Evolutionary conservation across 2,888 invertebrate species (phyloP), one percentile per base, ranked within the genome.

Genomic region (Caenorhabditis sp.): DNA sequence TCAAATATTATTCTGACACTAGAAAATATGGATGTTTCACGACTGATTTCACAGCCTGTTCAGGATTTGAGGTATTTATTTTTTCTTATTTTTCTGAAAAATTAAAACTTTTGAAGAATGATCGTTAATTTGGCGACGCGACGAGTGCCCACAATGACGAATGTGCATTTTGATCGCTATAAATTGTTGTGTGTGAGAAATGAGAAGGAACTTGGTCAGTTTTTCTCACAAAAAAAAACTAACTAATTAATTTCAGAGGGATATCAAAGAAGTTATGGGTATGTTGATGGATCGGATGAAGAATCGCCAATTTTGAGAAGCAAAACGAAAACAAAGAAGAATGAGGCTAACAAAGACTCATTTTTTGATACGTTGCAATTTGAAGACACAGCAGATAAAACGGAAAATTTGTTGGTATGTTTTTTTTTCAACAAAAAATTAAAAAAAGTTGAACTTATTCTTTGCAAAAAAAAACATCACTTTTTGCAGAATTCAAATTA

Each of bases 61-160:
- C 69, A 75, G 55, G 75, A 75, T 62, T 67, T 75, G 59, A 75
- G 75, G 75, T 75, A n/a, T 8, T 3, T 23, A 23, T n/a, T 17
- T 55, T 55, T 26, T 55, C n/a, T 24, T 21, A 3, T 53, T 53
- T 53, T 23, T 21, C n/a, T n/a, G n/a, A n/a, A 62, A 60, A 53
- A n/a, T 36, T 8, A 3, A 37, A 12, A 17, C 58, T 24, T 24
- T 62, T 69, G 4, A 61, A 75, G 75, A 67, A 75, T 75, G 67
- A 75, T 75, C 27, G 60, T 75, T n/a, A 75, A 75, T 50, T 75
- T 75, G 24, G 66, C 69, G 12, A 69, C 75, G 12, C 69, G 75
- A 14, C 66, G 69, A 27, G 58, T 62, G 12, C 75, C 75, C 5
- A 66, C 66, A 2, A 53, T 67, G 60, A 67, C 62, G 36, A 27